Evolutionary conservation across 2,797 vertebrate genomes (phyloP), one percentile per base, ranked within the genome.

Genomic region (Oreonectes daqikongensis): DNA sequence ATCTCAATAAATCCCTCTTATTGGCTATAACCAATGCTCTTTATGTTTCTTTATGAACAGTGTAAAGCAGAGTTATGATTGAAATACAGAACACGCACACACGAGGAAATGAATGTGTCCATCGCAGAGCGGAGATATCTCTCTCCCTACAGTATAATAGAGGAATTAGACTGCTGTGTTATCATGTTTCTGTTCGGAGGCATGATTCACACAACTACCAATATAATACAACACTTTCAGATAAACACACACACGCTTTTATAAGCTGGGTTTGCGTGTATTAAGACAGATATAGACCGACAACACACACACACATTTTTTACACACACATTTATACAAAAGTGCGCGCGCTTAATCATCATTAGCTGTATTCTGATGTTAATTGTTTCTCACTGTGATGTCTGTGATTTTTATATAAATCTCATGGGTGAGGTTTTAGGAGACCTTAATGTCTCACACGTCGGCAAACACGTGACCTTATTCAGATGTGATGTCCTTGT

Each of bases 151-250:
- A 64, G 46, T 17, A 42, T 52, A 75, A 75, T 55, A 30, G 72
- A 66, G 32, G 63, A 75, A 74, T 74, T 74, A 65, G 20, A 53
- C 32, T n/a, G 46, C 60, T n/a, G 32, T 53, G 72, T 44, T 75
- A 75, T 75, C 72, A 55, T n/a, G 32, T 11, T 55, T 18, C 35
- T 75, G 61, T n/a, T 55, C 24, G 50, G 50, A 55, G 63, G 63
- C 20, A 32, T 74, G 72, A 74, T 74, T 74, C 72, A 53, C 32
- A 28, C 72, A 74, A 38, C 30, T 52, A 73, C 30, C 72, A 53
- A 42, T 65, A 74, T 55, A 65, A 74, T 65, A 20, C 44, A 50
- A 65, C 46, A 65, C 20, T 59, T 35, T 52, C 55, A 52, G 38
- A 68, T 10, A 61, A 7, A 35, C 14, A 48, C 66, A 61, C 55